Percentiles rank a stretch among this genome's conserved stretches.
Conservation (phyloP, 2,888 invertebrate species). For the Thereva unica region DNA sequence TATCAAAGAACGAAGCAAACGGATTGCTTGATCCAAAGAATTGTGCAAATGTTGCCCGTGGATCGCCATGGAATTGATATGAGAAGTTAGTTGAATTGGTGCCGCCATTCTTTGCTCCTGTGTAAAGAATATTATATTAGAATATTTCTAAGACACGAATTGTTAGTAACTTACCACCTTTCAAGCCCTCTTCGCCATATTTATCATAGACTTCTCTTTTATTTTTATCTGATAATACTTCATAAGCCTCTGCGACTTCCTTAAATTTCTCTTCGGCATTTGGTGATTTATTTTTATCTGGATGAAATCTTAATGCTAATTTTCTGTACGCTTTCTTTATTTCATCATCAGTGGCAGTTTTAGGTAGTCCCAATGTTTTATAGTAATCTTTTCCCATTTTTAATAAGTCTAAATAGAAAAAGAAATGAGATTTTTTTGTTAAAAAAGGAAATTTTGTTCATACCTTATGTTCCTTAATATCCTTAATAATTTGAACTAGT, state of each 20-base stretch:
- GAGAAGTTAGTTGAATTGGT: constrained; percentile 69
- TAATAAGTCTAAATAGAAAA: no score
- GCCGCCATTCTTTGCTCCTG: constrained; percentile 65
- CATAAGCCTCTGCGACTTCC: constrained; percentile 97
- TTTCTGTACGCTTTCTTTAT: constrained; percentile 97
- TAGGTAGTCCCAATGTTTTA: constrained; percentile 84
- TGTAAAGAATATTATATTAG: neutral
- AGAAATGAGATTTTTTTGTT: no score
- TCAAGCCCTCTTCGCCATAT: constrained; percentile 91
- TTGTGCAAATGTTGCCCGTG: constrained; percentile 94
- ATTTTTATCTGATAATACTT: constrained; percentile 93
- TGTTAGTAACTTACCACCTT: constrained; percentile 63
- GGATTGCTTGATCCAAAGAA: constrained; percentile 97
- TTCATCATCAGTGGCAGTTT: constrained; percentile 91
- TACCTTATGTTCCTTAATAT: no score
- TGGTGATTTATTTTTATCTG: constrained; percentile 95
- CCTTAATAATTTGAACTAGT: no score
- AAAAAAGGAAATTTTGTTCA: no score
- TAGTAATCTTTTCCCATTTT: constrained; percentile 98
- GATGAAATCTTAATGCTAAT: constrained; percentile 96
- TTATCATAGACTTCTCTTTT: constrained; percentile 94
- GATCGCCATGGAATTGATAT: constrained; percentile 95
- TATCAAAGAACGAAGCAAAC: constrained; percentile 86
- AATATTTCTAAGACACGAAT: constrained; percentile 6
- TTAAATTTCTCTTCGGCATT: constrained; percentile 97